These are phyloP conservation scores for Parazoanthus atlanticus DNA, from an alignment of 92 coral and sea anemone species.

Conservation along the genomic window DNA sequence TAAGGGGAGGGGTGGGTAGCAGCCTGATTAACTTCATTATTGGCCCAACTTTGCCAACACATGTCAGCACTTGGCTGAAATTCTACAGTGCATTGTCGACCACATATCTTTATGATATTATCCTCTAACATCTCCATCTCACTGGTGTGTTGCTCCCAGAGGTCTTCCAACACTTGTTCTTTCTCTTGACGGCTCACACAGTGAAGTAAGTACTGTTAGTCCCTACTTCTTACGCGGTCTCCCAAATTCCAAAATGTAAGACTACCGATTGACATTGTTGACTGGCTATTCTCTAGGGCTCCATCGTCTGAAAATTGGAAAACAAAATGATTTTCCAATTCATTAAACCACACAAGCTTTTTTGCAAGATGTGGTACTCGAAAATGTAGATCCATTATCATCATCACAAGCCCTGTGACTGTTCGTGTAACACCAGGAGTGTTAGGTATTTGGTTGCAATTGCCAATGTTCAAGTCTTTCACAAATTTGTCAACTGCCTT, in stretches of 20 bases:
- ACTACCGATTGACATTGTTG: slow-evolving; percentile 51
- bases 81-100: slow-evolving; percentile 16
- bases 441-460: not conserved
- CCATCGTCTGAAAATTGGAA: slow-evolving; percentile 35
- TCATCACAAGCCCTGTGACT: slow-evolving; percentile 36
- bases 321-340: slow-evolving; percentile 47
- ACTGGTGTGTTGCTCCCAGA: slow-evolving; percentile 15
- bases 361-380: slow-evolving; percentile 50
- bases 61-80: slow-evolving; percentile 27
- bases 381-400: too few relatives aligned
- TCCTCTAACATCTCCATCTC: slow-evolving; percentile 24
- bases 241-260: slow-evolving; percentile 54
- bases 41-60: slow-evolving; percentile 34
- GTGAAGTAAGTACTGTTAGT: slow-evolving; percentile 51
- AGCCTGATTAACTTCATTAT: slow-evolving; percentile 22
- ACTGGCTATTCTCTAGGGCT: slow-evolving; percentile 51
- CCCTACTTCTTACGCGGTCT: slow-evolving; percentile 53
- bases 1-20: slow-evolving; percentile 21
- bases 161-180: not conserved
- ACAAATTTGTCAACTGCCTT: too few relatives aligned
- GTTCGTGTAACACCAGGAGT: slow-evolving; percentile 44
- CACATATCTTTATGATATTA: slow-evolving; percentile 2
- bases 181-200: slow-evolving; percentile 9
- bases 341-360: slow-evolving; percentile 66
- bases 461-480: too few relatives aligned